A percentile compares a stretch with the other conserved stretches of the same genome.
phyloP scores from a whole-genome alignment of 2,797 vertebrate genomes.

The Pseudochaenichthys georgianus region DNA sequence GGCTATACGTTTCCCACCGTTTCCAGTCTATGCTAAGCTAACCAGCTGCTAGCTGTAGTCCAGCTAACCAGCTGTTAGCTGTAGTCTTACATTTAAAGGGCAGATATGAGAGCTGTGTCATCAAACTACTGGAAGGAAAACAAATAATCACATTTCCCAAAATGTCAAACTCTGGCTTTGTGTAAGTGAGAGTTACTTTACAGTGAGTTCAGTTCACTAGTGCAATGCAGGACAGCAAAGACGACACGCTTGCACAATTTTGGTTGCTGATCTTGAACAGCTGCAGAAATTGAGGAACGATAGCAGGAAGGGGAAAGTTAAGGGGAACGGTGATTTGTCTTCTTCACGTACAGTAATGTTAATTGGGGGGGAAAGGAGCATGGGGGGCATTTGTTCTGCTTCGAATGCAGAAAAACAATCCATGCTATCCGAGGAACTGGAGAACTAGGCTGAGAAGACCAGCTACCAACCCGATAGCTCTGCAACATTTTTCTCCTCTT shows the following conservation, averaged over 20 bases:
- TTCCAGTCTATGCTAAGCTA: conserved; percentile 6
- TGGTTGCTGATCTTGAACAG: conserved; percentile 48
- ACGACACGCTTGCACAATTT: conserved; percentile 24
- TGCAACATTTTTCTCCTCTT: conserved; percentile 7
- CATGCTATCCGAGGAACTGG: conserved; percentile 6
- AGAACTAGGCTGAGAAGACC: conserved; percentile 73
- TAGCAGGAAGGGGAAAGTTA: conserved; percentile 12
- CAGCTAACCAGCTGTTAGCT: background rate
- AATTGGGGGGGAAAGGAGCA: background rate
- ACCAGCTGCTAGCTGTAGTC: no score
- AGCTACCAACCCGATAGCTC: conserved; percentile 73
- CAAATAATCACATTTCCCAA: background rate
- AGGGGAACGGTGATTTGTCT: conserved; percentile 41
- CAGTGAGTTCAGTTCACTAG: conserved; percentile 31
- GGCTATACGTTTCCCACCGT: background rate
- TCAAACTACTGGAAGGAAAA: background rate
- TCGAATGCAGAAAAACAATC: conserved; percentile 34
- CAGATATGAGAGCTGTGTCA: background rate
- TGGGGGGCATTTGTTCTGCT: conserved; percentile 27
- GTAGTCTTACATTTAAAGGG: background rate
- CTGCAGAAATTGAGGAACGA: conserved; percentile 14
- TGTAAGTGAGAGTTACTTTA: background rate
- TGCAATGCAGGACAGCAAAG: conserved; percentile 37
- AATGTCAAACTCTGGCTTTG: background rate
- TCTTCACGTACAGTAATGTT: conserved; percentile 34